Percentiles rank a stretch among this genome's conserved stretches.
Conservation (phyloP, 2,888 invertebrate species). For the Unio pictorum region DNA sequence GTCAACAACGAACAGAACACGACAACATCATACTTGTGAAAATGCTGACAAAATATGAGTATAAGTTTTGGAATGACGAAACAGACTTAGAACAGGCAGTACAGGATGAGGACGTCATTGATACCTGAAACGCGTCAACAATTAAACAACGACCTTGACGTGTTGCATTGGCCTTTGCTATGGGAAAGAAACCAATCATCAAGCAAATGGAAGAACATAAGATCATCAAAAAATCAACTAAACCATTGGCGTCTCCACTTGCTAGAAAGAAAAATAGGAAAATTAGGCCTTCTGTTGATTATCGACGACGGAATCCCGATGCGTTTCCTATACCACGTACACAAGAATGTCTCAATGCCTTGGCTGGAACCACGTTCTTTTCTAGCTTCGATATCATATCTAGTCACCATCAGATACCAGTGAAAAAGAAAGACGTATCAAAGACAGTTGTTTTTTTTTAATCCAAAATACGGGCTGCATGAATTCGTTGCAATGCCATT, state of each 20-base stretch:
- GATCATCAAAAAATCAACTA: slow-evolving; percentile 7
- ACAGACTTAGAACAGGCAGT: slow-evolving; percentile 1
- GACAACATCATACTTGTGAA: too few relatives aligned
- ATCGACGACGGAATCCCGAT: slow-evolving; percentile 14
- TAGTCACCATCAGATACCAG: slow-evolving; percentile 27
- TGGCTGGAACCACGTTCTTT: slow-evolving; percentile 16
- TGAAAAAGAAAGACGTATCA: slow-evolving; percentile 19
- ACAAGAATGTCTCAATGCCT: slow-evolving; percentile 14
- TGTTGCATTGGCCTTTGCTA: too few relatives aligned
- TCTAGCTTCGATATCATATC: slow-evolving; percentile 19
- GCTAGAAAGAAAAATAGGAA: slow-evolving; percentile 12
- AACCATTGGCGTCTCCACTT: slow-evolving; percentile 16
- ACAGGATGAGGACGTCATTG: slow-evolving; percentile 8
- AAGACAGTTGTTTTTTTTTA: slow-evolving; percentile 17
- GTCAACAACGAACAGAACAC: too few relatives aligned
- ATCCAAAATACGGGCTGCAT: slow-evolving; percentile 18
- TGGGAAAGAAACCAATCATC: neutral
- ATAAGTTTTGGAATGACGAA: too few relatives aligned
- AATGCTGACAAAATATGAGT: neutral
- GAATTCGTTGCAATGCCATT: slow-evolving; percentile 6
- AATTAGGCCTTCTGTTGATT: slow-evolving; percentile 19
- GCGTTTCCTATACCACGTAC: slow-evolving; percentile 24
- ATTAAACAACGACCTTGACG: slow-evolving; percentile 9
- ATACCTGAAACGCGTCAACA: slow-evolving; percentile 9
- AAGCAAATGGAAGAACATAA: slow-evolving; percentile 11